Percentiles rank a stretch among this genome's conserved stretches.
These are phyloP conservation scores for Oncorhynchus tshawytscha DNA, from an alignment of 2,113 vertebrate species.

Conservation along the genomic window DNA sequence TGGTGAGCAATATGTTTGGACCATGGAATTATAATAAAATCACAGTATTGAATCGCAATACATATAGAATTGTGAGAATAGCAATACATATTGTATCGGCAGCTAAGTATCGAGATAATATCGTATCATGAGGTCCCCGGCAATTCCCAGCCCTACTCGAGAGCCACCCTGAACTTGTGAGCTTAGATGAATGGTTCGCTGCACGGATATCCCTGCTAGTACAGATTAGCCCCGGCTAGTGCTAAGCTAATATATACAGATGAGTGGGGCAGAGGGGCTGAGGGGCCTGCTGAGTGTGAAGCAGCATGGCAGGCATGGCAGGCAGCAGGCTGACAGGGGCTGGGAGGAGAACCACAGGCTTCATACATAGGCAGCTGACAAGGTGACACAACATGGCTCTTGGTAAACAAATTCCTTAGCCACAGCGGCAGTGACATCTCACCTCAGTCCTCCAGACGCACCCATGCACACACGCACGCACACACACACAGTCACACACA, in stretches of 20 bases:
- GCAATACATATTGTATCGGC: no score
- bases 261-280: constrained; percentile 1
- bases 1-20: no score
- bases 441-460: constrained; percentile 7
- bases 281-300: constrained; percentile 1
- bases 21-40: no score
- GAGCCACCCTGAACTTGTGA: no score
- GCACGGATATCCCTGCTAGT: no score
- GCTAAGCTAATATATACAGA: neutral
- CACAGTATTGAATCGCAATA: no score
- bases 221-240: no score
- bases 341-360: constrained; percentile 33
- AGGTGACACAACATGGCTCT: constrained; percentile 23
- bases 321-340: constrained; percentile 17
- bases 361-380: constrained; percentile 16
- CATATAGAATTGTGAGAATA: no score
- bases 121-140: no score
- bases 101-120: no score
- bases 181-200: no score
- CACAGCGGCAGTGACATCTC: constrained; percentile 10
- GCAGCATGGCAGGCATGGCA: constrained; percentile 18
- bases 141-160: no score
- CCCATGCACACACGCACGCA: neutral
- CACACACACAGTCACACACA: neutral
- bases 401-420: constrained; percentile 39